Base-by-base conservation (phyloP, 2,888 invertebrate species). In the Caenorhabditis zanzibari region DNA sequence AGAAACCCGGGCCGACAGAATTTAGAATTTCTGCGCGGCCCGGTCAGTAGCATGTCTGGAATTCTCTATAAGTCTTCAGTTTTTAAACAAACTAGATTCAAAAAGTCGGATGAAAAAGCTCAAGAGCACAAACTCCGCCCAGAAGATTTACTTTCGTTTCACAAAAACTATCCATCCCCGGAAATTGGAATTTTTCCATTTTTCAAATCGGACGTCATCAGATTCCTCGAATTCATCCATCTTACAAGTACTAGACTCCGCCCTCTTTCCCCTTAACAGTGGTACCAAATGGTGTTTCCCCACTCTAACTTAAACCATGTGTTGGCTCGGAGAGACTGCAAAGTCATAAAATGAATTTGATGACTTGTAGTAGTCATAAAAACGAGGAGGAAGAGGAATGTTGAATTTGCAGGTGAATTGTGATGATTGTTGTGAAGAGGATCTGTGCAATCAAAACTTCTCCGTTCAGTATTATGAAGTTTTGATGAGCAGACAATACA, bases 401-500 rank as follows among this genome's bases (percentile, higher is more conserved):
- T 64, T 64, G 44, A 47, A 47, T 64, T 84, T 87, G 66, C 69
- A 88, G 90, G 90, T 90, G n/a, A 91, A 90, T 52, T 91, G 91
- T 59, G 87, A 90, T 68, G 90, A 90, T 58, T 91, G 91, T 61
- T 91, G 91, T 69, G 85, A 87, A 28, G 84, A 83, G 10, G 88
- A 90, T 71, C 75, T 88, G 28, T 91, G 91, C 79, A 91, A 91
- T 77, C 68, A 79, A 16, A 88, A 91, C 52, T 90, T 85, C 54
- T 88, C 88, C 22, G 86, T 91, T 12, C 86, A 88, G 26, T 91
- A 88, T 68, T 91, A 90, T 74, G 77, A 86, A 38, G 85, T 81
- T 24, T 56, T 85, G 47, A 86, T 86, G 85, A 79, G 81, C 38
- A 64, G 87, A 38, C 90, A 91, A 73, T 88, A 89, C 83, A 90